Evolutionary conservation across 2,113 vertebrate species (phyloP), one percentile per base, ranked within the genome.

Genomic region (Gambusia affinis): DNA sequence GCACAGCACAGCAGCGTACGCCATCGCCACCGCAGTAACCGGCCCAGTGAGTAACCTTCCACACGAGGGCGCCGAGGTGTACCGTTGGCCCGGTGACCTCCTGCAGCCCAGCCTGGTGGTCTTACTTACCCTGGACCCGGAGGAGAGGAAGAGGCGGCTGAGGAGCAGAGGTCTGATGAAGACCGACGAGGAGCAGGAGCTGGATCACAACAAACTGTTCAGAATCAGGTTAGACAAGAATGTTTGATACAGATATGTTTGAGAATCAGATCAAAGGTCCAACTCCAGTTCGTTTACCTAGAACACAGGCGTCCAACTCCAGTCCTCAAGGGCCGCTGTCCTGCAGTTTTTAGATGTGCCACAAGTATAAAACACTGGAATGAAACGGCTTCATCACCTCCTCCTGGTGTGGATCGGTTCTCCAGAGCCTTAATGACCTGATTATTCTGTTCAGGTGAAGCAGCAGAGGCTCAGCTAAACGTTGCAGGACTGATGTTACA

Each of bases 1-100:
- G 97, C 97, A 98, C 83, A 99, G 97, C 91, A 98, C 98, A 0
- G 96, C 96, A 44, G 94, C 97, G 2, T 98, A 99, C 1, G 94
- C 96, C 83, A 96, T 99, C 2, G 97, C 96, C 76, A 97, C 96
- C 5, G 96, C 97, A 67, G 92, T 95, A 67, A 92, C 83, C 0
- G 97, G 96, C 1, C 82, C 88, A 8, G 72, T 93, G 14, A 90
- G 87, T 31, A 90, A 96, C 86, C 96, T 98, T 51, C 98, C 98
- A 14, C 89, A 89, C 0, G 70, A 62, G 62, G 90, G 92, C 0
- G 96, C 96, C 3, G 92, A 94, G 1, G 85, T 97, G 27, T 99
- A 97, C 87, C 88, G 89, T 72, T 98, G 97, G 97, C 97, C 97
- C 4, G 33, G 78, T 15, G 98, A 98, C 91, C 95, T 99, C 62